Conservation (phyloP, 2,888 invertebrate genomes). For the Tholera decimalis region DNA sequence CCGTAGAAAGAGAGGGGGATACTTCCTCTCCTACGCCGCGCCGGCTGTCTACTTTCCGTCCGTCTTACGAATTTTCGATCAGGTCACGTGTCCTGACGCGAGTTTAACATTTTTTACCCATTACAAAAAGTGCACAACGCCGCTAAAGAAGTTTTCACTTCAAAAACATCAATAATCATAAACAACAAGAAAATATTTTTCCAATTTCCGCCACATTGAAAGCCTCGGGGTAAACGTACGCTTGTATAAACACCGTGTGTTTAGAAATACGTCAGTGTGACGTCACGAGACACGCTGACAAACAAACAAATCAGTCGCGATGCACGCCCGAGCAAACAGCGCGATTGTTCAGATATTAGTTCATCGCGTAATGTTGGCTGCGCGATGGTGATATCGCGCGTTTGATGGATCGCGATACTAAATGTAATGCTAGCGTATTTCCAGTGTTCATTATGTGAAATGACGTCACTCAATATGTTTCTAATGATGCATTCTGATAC, state of each 20-base stretch:
- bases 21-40: too few relatives aligned
- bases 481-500: slow-evolving; percentile 33
- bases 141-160: too few relatives aligned
- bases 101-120: too few relatives aligned
- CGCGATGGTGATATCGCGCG: slow-evolving; percentile 81
- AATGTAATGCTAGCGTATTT: slow-evolving; percentile 72
- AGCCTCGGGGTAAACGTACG: slow-evolving; percentile 60
- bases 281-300: slow-evolving; percentile 72
- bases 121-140: too few relatives aligned
- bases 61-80: too few relatives aligned
- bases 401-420: slow-evolving; percentile 80
- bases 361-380: slow-evolving; percentile 80
- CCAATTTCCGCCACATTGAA: slow-evolving; percentile 55
- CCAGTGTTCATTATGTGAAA: slow-evolving; percentile 35
- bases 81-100: too few relatives aligned
- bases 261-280: slow-evolving; percentile 72
- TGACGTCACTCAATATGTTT: slow-evolving; percentile 49
- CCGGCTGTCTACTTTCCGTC: too few relatives aligned
- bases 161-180: neutral
- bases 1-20: too few relatives aligned
- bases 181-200: slow-evolving; percentile 13
- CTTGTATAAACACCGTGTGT: slow-evolving; percentile 67
- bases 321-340: slow-evolving; percentile 77
- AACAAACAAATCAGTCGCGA: slow-evolving; percentile 70
- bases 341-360: slow-evolving; percentile 84